phyloP scores from a whole-genome alignment of 2,797 vertebrate genomes.

The Merluccius polli region DNA sequence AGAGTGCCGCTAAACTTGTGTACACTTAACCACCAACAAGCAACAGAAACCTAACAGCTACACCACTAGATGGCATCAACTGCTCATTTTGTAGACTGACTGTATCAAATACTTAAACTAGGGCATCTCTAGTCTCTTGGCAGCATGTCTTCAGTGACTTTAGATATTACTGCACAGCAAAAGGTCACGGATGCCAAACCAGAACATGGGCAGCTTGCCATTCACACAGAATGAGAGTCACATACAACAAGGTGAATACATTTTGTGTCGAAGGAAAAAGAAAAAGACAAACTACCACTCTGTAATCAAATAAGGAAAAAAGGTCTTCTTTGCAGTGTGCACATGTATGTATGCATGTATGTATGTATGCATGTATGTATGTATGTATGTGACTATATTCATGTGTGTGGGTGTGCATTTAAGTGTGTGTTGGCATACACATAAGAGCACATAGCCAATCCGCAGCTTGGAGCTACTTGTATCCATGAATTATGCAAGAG shows the following conservation, averaged over 20 bases:
- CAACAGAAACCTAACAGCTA: constrained; percentile 4
- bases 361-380: constrained; percentile 9
- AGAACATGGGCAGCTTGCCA: neutral
- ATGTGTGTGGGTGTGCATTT: constrained; percentile 5
- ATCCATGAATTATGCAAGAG: constrained; percentile 66
- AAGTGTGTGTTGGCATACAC: neutral
- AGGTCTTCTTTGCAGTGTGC: neutral
- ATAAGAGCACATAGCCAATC: constrained; percentile 42
- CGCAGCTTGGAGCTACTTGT: constrained; percentile 39
- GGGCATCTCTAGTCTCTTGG: constrained; percentile 8
- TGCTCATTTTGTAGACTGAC: constrained; percentile 32
- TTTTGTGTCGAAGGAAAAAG: neutral
- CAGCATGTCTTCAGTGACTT: constrained; percentile 3
- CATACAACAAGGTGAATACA: neutral
- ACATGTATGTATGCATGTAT: neutral
- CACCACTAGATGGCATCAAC: constrained; percentile 68
- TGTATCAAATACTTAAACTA: constrained; percentile 23
- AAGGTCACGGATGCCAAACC: neutral
- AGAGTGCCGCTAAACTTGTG: neutral
- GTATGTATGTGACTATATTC: neutral
- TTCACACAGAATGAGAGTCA: neutral
- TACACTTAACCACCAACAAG: neutral
- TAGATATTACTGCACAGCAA: neutral
- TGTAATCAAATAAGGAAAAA: neutral
- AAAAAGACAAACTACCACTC: neutral